These are phyloP conservation scores for Lordiphosa andalusiaca DNA, from an alignment of 2,888 invertebrate genomes.

Conservation along the genomic window DNA sequence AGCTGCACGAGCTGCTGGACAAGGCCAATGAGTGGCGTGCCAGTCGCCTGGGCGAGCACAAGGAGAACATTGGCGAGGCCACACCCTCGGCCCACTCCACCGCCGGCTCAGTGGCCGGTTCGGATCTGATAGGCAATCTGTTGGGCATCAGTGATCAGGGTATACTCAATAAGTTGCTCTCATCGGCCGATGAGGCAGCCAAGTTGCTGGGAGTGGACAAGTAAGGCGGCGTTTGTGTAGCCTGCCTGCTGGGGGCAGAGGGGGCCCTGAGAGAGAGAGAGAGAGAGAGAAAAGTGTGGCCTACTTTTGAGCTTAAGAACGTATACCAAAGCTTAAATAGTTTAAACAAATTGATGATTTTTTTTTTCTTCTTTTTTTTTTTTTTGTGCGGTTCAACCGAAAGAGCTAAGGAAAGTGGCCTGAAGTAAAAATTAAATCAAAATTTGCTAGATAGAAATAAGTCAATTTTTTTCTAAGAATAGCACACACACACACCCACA, in stretches of 20 bases:
- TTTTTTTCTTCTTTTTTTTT: conserved; percentile 4
- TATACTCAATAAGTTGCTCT: conserved; percentile 91
- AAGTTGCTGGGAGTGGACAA: conserved; percentile 92
- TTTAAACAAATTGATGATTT: conserved; percentile 7
- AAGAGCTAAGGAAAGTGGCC: not conserved
- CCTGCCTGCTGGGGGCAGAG: no score
- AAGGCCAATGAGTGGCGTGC: conserved; percentile 77
- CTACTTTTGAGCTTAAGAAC: conserved; percentile 22
- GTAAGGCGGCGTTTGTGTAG: conserved; percentile 46
- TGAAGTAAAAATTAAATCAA: not conserved
- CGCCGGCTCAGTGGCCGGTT: conserved; percentile 30
- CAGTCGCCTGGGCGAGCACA: conserved; percentile 74
- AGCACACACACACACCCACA: no score
- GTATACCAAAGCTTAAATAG: conserved; percentile 63
- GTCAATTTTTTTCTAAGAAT: conserved; percentile 19
- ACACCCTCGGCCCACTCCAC: conserved; percentile 63
- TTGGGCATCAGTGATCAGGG: conserved; percentile 92
- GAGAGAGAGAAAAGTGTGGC: not conserved
- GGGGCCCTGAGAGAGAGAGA: no score
- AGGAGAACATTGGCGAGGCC: conserved; percentile 73
- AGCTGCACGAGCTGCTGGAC: conserved; percentile 77
- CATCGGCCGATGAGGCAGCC: conserved; percentile 91
- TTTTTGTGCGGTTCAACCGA: not conserved
- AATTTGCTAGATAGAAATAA: not conserved
- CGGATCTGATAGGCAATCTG: conserved; percentile 92